These are phyloP conservation scores for Astropecten irregularis DNA, from an alignment of 53 echinoderm and acorn worm genomes.

Conservation along the genomic window DNA sequence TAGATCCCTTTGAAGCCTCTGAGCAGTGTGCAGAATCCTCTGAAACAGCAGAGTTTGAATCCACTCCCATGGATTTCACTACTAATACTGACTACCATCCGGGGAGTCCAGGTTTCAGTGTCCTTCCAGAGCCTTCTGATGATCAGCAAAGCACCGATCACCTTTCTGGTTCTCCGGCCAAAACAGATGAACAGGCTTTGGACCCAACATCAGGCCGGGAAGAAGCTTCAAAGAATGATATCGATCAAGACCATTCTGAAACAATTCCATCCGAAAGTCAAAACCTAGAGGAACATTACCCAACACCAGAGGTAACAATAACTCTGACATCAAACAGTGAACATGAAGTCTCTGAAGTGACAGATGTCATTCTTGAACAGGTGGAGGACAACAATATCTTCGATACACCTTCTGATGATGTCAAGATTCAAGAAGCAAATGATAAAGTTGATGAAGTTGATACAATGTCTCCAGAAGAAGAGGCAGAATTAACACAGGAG, in stretches of 20 bases:
- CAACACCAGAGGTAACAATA: constrained; percentile 34
- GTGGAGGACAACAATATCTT: not conserved
- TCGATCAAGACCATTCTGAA: not conserved
- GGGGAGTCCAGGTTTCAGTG: constrained; percentile 1
- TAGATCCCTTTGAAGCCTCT: not conserved
- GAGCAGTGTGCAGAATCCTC: not conserved
- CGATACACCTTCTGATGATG: constrained; percentile 15
- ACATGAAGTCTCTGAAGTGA: constrained; percentile 1
- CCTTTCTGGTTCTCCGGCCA: not conserved
- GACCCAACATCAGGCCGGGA: not conserved
- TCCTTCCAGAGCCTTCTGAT: not conserved
- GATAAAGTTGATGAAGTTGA: not conserved
- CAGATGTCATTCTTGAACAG: not conserved
- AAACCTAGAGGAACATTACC: not conserved
- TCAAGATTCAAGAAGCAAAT: constrained; percentile 27
- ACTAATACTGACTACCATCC: constrained; percentile 7
- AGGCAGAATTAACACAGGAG: not conserved
- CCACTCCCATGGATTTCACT: not conserved
- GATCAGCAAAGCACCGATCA: not conserved
- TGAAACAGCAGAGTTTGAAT: not conserved
- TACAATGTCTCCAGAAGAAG: not conserved
- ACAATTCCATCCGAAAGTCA: not conserved
- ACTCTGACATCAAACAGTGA: constrained; percentile 19
- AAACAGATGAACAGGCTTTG: not conserved
- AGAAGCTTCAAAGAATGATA: not conserved